These are phyloP conservation scores for Xanthia icteritia DNA, from an alignment of 2,888 invertebrate species.

Conservation along the genomic window DNA sequence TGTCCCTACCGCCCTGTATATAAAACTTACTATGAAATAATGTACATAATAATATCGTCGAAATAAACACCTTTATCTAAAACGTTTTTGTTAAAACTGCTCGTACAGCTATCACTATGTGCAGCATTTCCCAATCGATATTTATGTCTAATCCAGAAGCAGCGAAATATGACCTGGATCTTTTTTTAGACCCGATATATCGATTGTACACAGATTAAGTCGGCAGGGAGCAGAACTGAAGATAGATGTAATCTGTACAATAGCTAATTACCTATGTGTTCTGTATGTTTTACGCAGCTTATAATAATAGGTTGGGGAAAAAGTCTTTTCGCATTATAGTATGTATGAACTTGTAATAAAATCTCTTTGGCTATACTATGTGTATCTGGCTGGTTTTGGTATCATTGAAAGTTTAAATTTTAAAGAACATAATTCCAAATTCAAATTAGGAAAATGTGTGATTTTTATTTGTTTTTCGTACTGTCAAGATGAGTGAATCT, in stretches of 20 bases:
- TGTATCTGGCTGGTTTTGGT: too few relatives aligned
- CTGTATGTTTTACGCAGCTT: too few relatives aligned
- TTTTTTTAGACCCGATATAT: conserved; percentile 29
- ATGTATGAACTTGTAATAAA: too few relatives aligned
- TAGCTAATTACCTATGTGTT: background rate
- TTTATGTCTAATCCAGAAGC: conserved; percentile 28
- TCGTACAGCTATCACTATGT: background rate
- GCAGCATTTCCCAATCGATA: conserved; percentile 34
- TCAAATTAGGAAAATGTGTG: too few relatives aligned
- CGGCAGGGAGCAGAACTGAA: background rate
- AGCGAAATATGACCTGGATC: conserved; percentile 52
- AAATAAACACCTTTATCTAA: background rate
- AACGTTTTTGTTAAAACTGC: background rate
- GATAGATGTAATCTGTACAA: background rate
- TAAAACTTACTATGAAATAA: background rate
- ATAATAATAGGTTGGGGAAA: too few relatives aligned
- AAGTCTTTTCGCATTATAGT: too few relatives aligned
- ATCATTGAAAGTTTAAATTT: too few relatives aligned
- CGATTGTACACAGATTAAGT: conserved; percentile 26
- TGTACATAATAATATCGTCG: background rate
- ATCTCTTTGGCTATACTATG: too few relatives aligned
- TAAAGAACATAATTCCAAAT: too few relatives aligned
- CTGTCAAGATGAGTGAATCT: too few relatives aligned
- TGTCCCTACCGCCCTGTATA: too few relatives aligned
- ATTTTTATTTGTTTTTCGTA: too few relatives aligned